Evolutionary conservation across 1,140 invertebrate species (phyloP).

Genomic region (Drosophila triauraria): DNA sequence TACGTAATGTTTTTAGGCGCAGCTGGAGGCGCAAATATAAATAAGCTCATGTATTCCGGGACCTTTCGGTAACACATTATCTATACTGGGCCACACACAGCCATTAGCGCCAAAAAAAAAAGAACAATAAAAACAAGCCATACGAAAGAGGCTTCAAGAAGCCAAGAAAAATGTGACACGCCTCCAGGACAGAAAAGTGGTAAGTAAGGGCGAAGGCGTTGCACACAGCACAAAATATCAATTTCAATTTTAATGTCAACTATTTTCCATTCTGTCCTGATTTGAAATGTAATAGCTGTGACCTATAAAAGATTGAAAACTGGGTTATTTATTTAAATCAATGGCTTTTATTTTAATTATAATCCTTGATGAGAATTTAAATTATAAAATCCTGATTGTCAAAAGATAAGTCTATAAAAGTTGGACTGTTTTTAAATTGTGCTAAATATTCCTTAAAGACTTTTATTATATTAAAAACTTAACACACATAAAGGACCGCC

Average conservation of each 20-base stretch:
- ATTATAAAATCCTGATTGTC: not conserved
- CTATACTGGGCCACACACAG: slow-evolving; percentile 34
- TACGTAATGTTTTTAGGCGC: slow-evolving; percentile 55
- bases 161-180: slow-evolving; percentile 18
- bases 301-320: not conserved
- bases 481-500: too few species aligned
- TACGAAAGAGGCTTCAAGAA: not conserved
- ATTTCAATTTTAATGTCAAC: slow-evolving; percentile 19
- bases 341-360: not conserved
- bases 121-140: slow-evolving; percentile 3
- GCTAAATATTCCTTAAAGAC: too few species aligned
- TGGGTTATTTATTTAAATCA: not conserved
- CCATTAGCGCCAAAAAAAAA: slow-evolving; percentile 24
- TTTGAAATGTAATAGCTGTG: slow-evolving; percentile 7
- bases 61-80: slow-evolving; percentile 34
- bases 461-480: not conserved
- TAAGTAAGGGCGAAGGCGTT: not conserved
- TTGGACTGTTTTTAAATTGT: too few species aligned
- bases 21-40: slow-evolving; percentile 40
- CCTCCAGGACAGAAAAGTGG: slow-evolving; percentile 17
- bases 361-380: not conserved
- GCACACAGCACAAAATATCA: slow-evolving; percentile 12
- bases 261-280: not conserved
- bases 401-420: not conserved
- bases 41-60: slow-evolving; percentile 30